Percentiles rank a stretch among this genome's conserved stretches.
Evolutionary conservation across 2,888 invertebrate genomes (phyloP).

Genomic region (Brenthis ino): DNA sequence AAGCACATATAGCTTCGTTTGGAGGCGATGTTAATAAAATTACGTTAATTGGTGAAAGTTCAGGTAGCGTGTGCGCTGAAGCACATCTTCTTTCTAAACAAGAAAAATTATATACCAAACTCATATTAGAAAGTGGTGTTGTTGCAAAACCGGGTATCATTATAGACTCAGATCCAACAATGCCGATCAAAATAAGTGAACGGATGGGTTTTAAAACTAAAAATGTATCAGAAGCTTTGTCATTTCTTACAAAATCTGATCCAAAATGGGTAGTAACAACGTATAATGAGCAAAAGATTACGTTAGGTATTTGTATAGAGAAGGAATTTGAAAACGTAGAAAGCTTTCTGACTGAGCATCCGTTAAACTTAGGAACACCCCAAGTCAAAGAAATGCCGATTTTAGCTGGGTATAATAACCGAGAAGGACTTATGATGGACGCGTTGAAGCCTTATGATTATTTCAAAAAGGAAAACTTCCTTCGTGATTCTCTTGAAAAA

Average conservation of each 20-base stretch:
- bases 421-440: constrained; percentile 37
- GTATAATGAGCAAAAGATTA: too few relatives aligned
- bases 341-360: constrained; percentile 50
- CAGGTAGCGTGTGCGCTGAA: constrained; percentile 59
- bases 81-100: constrained; percentile 53
- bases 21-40: constrained; percentile 57
- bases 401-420: constrained; percentile 56
- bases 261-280: too few relatives aligned
- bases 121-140: constrained; percentile 59
- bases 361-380: constrained; percentile 47
- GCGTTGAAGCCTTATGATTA: too few relatives aligned
- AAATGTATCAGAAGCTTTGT: constrained; percentile 47
- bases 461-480: too few relatives aligned
- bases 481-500: too few relatives aligned
- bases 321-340: constrained; percentile 51
- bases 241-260: constrained; percentile 43
- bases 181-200: constrained; percentile 52
- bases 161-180: constrained; percentile 46
- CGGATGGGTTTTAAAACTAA: constrained; percentile 48
- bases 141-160: constrained; percentile 47
- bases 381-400: constrained; percentile 52
- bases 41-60: constrained; percentile 61
- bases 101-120: constrained; percentile 55
- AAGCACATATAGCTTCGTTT: constrained; percentile 56
- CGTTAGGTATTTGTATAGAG: constrained; percentile 50